phyloP scores from a whole-genome alignment of 2,113 vertebrate genomes.

The Triplophysa tibetana region DNA sequence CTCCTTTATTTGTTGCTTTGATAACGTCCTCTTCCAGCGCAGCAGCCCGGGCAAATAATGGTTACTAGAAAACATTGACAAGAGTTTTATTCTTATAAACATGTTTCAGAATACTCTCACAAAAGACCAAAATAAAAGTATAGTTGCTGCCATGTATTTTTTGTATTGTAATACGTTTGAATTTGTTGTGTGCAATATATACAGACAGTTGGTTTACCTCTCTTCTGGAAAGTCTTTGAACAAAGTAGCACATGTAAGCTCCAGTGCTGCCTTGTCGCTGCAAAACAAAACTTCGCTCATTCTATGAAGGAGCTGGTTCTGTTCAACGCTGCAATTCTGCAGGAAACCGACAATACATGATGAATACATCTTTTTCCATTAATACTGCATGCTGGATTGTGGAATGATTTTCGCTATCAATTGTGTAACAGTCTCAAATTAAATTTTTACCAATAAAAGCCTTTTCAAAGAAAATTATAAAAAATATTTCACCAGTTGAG shows the following conservation, averaged over 20 bases:
- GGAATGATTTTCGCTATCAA: no score
- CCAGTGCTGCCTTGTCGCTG: neutral
- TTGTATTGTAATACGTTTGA: no score
- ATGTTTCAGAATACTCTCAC: neutral
- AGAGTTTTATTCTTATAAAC: constrained; percentile 1
- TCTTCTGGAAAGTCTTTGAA: neutral
- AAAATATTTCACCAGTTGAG: constrained; percentile 50
- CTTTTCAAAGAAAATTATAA: neutral
- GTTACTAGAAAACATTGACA: constrained; percentile 43
- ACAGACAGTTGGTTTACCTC: constrained; percentile 52
- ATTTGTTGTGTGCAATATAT: neutral
- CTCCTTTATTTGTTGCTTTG: constrained; percentile 8
- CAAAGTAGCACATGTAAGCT: constrained; percentile 10
- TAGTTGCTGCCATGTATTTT: no score
- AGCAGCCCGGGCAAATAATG: constrained; percentile 53
- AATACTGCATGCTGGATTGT: no score
- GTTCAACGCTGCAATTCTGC: constrained; percentile 54
- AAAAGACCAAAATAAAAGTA: neutral
- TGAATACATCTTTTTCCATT: neutral
- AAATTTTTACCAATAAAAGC: neutral
- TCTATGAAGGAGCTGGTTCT: constrained; percentile 36
- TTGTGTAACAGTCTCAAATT: neutral
- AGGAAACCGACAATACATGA: neutral
- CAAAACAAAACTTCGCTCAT: constrained; percentile 49
- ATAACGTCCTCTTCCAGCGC: constrained; percentile 56